These are phyloP conservation scores for Tuta absoluta DNA, from an alignment of 2,888 invertebrate species.

Conservation along the genomic window DNA sequence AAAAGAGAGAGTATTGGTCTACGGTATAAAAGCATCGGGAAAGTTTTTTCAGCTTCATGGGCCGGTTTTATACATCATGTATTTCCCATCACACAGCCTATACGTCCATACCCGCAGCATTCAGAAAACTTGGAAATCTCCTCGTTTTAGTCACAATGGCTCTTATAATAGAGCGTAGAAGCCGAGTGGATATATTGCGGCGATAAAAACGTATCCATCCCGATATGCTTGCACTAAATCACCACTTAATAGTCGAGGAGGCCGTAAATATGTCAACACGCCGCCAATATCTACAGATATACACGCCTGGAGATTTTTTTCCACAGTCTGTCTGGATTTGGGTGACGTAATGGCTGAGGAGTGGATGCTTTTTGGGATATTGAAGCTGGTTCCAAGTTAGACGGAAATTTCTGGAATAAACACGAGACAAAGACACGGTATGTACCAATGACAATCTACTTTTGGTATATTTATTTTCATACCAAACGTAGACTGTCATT, in stretches of 20 bases:
- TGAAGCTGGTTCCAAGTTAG: neutral
- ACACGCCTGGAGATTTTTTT: slow-evolving; percentile 64
- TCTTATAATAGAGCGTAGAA: slow-evolving; percentile 69
- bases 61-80: no score
- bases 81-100: neutral
- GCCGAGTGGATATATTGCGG: slow-evolving; percentile 71
- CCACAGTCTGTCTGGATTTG: slow-evolving; percentile 56
- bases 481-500: no score
- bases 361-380: slow-evolving; percentile 19
- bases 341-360: slow-evolving; percentile 23
- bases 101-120: slow-evolving; percentile 31
- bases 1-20: no score
- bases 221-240: slow-evolving; percentile 78
- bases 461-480: no score
- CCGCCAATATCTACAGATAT: slow-evolving; percentile 77
- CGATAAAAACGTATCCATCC: slow-evolving; percentile 81
- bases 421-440: no score
- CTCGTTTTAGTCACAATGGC: slow-evolving; percentile 51
- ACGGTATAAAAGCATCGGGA: no score
- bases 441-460: no score
- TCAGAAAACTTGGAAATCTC: slow-evolving; percentile 38
- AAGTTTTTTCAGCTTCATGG: no score
- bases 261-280: slow-evolving; percentile 79
- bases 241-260: slow-evolving; percentile 78
- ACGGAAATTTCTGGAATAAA: no score